Percentiles rank a stretch among this genome's conserved stretches.
Evolutionary conservation across 2,113 vertebrate genomes (phyloP).

Genomic region (Carollia perspicillata): DNA sequence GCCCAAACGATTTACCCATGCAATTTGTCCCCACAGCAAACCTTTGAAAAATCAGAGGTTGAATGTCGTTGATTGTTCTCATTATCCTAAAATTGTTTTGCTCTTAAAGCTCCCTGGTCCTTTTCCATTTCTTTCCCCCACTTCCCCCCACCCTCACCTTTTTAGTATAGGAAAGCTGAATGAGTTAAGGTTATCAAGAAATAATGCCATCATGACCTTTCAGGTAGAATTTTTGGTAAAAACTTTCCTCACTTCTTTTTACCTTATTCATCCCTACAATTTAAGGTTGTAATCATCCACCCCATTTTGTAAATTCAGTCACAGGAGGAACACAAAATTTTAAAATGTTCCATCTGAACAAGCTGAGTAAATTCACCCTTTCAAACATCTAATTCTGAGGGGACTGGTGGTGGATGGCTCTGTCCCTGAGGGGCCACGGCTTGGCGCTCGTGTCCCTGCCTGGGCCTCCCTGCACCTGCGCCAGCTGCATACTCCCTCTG

Average conservation of each 20-base stretch:
- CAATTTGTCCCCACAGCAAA: background rate
- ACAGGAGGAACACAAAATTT: background rate
- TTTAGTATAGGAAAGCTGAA: background rate
- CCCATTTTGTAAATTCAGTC: background rate
- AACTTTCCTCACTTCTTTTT: background rate
- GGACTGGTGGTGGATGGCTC: background rate
- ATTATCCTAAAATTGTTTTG: background rate
- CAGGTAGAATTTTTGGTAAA: background rate
- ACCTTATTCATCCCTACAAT: background rate
- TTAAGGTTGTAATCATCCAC: background rate
- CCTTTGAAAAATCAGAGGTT: background rate
- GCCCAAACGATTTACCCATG: background rate
- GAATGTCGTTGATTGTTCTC: background rate
- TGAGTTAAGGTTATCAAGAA: background rate
- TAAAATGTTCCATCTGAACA: background rate
- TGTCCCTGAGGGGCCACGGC: background rate
- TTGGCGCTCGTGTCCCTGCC: background rate
- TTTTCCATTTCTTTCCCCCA: background rate
- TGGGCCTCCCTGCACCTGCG: background rate
- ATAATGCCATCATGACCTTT: background rate
- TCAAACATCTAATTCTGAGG: background rate
- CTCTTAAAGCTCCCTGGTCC: background rate
- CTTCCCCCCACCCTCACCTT: background rate
- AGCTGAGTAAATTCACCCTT: background rate
- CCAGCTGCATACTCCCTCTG: background rate